phyloP scores from a whole-genome alignment of 1,140 invertebrate genomes.

The Dinoponera quadriceps region DNA sequence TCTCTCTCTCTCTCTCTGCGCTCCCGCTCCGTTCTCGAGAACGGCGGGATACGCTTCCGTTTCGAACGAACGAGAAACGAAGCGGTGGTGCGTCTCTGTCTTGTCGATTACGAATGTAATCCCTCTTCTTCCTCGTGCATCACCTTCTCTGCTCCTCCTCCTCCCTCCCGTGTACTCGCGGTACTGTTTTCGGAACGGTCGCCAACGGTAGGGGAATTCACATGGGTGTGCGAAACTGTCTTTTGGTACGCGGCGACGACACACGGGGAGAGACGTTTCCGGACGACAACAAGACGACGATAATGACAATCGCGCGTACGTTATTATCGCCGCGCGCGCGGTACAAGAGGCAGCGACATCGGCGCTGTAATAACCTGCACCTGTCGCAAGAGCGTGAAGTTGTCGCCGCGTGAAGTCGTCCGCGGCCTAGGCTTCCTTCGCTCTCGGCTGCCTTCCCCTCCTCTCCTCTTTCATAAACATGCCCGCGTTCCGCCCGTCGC shows the following conservation, averaged over 20 bases:
- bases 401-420: conserved; percentile 17
- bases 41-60: not conserved
- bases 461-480: conserved; percentile 30
- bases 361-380: conserved; percentile 45
- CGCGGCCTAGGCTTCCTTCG: conserved; percentile 16
- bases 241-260: not conserved
- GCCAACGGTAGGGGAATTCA: too few species aligned
- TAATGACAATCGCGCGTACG: conserved; percentile 9
- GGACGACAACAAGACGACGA: not conserved
- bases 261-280: not conserved
- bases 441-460: not conserved
- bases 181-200: too few species aligned
- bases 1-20: not conserved
- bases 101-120: too few species aligned
- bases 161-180: too few species aligned
- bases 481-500: conserved; percentile 14
- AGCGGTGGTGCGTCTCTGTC: too few species aligned
- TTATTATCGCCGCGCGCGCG: conserved; percentile 29
- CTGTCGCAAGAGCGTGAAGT: conserved; percentile 47
- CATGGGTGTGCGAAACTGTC: too few species aligned
- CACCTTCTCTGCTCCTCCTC: too few species aligned
- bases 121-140: not conserved
- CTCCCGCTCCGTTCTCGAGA: too few species aligned
- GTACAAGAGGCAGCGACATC: conserved; percentile 15
- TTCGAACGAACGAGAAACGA: conserved; percentile 14